Evolutionary conservation across 2,888 invertebrate genomes (phyloP).

Genomic region (Ochlodes sylvanus): DNA sequence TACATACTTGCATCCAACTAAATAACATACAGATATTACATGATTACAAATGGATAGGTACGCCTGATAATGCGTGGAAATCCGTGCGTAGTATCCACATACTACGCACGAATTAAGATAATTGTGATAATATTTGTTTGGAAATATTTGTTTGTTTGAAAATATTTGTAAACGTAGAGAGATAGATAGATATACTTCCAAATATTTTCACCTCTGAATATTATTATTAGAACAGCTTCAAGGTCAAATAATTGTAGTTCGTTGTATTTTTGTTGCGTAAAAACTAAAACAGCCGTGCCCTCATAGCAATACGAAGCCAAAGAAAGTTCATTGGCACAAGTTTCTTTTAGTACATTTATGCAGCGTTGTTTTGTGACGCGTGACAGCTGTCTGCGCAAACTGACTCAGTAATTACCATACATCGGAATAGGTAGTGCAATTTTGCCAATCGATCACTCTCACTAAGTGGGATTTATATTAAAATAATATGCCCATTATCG

Average conservation of each 20-base stretch:
- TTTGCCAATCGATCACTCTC: too few species aligned
- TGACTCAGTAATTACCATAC: slow-evolving; percentile 62
- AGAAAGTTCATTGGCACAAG: slow-evolving; percentile 78
- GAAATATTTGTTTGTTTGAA: too few species aligned
- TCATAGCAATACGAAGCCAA: slow-evolving; percentile 61
- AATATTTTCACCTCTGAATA: slow-evolving; percentile 25
- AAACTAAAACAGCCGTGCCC: slow-evolving; percentile 60
- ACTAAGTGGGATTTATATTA: too few species aligned
- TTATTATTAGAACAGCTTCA: slow-evolving; percentile 41
- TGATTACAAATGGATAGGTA: slow-evolving; percentile 4
- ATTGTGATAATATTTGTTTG: too few species aligned
- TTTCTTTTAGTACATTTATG: slow-evolving; percentile 53
- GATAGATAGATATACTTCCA: not conserved
- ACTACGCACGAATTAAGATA: too few species aligned
- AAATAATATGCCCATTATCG: too few species aligned
- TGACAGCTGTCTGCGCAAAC: slow-evolving; percentile 58
- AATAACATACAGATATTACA: too few species aligned
- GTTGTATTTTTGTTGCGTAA: slow-evolving; percentile 56
- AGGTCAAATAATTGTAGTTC: slow-evolving; percentile 39
- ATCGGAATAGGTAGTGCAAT: too few species aligned
- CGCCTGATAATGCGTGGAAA: not conserved
- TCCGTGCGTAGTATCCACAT: not conserved
- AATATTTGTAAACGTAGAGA: too few species aligned
- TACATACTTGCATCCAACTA: too few species aligned
- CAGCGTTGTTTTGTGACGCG: slow-evolving; percentile 49